Evolutionary conservation across 2,888 invertebrate species (phyloP), one percentile per base, ranked within the genome.

Genomic region (Petrolisthes cinctipes): DNA sequence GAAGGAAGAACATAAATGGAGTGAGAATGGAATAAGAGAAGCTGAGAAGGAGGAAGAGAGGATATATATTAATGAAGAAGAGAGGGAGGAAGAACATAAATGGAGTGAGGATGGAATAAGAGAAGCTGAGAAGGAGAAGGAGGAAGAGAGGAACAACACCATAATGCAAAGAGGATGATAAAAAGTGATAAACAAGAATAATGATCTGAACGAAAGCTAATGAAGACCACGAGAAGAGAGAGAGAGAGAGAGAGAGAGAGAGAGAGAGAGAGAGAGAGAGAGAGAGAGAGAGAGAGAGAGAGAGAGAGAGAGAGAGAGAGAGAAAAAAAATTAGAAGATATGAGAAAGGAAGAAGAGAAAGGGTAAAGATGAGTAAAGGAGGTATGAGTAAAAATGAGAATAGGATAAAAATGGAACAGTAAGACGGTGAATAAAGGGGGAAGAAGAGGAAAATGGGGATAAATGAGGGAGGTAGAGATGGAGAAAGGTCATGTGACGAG

Each of bases 181-280:
- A n/a, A n/a, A n/a, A n/a, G n/a, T n/a, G n/a, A n/a, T n/a, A n/a
- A n/a, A n/a, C n/a, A n/a, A n/a, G n/a, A n/a, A n/a, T n/a, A n/a
- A n/a, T n/a, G n/a, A n/a, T n/a, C n/a, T n/a, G n/a, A n/a, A n/a
- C n/a, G n/a, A n/a, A n/a, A n/a, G n/a, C n/a, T n/a, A n/a, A n/a
- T n/a, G n/a, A n/a, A n/a, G n/a, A n/a, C n/a, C n/a, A 61, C 61
- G 61, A 61, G 61, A 61, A 61, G 61, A 61, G 61, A 61, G 61
- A 61, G 61, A 5, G 17, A 57, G 57, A 57, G 20, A 82, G 82
- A 56, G 11, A 57, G 66, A 57, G 20, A 82, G 66, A 82, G 11
- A 20, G 82, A n/a, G 20, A 82, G 61, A 20, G 37, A 82, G 82
- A 23, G 61, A 57, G 61, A 61, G 61, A 61, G 61, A 14, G 61